These are phyloP conservation scores for Propithecus deckenii DNA, from an alignment of 2,797 vertebrate genomes.

Conservation along the genomic window DNA sequence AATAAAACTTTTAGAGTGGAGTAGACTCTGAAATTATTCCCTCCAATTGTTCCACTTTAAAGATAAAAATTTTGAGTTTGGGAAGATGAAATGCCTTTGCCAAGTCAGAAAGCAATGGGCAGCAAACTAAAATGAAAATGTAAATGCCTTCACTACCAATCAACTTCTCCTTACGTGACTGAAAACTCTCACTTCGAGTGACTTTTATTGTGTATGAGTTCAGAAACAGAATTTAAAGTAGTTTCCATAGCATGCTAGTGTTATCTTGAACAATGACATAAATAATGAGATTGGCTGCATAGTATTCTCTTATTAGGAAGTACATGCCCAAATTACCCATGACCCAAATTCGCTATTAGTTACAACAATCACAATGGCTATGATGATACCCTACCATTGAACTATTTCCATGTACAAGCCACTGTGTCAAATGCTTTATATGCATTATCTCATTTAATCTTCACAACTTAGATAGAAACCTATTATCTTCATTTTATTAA, in stretches of 20 bases:
- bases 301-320: not conserved
- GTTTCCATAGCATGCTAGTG: not conserved
- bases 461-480: not conserved
- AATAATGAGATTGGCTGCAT: not conserved
- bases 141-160: not conserved
- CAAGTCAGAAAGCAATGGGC: not conserved
- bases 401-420: not conserved
- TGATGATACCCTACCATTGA: not conserved
- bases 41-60: not conserved
- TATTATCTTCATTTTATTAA: conserved; percentile 4
- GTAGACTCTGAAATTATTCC: not conserved
- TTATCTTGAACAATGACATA: not conserved
- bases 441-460: not conserved
- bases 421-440: not conserved
- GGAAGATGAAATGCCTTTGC: not conserved
- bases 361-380: not conserved
- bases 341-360: not conserved
- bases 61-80: not conserved
- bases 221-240: not conserved
- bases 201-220: not conserved
- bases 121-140: not conserved
- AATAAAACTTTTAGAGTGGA: not conserved
- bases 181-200: not conserved
- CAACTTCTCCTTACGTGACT: not conserved
- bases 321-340: not conserved